Percentiles rank a stretch among this genome's conserved stretches.
Evolutionary conservation across 2,797 vertebrate species (phyloP).

Genomic region (Hyperoplus lanceolatus): DNA sequence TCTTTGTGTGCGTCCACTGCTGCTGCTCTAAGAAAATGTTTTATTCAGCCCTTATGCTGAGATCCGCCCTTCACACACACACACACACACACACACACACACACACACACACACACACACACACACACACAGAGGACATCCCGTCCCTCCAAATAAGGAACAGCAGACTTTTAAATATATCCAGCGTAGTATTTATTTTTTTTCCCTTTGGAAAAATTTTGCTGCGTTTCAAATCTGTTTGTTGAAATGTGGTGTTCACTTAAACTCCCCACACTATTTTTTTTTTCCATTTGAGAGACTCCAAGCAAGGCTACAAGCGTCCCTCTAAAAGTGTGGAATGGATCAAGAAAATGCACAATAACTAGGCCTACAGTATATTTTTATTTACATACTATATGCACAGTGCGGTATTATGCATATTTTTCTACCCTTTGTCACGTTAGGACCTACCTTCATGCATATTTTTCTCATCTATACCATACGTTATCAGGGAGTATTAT

Average conservation of each 20-base stretch:
- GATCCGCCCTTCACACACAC: conserved; percentile 46
- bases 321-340: background rate
- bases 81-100: background rate
- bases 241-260: conserved; percentile 23
- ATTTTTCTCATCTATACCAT: background rate
- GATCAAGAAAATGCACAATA: conserved; percentile 7
- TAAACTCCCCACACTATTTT: conserved; percentile 19
- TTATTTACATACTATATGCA: conserved; percentile 31
- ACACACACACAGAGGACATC: too few relatives aligned
- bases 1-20: conserved; percentile 19
- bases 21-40: conserved; percentile 40
- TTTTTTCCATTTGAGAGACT: conserved; percentile 40
- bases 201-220: background rate
- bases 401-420: background rate
- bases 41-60: conserved; percentile 14
- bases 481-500: background rate
- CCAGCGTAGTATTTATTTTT: background rate
- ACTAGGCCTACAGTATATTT: background rate
- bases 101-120: too few relatives aligned
- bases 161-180: conserved; percentile 1
- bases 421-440: background rate
- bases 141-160: background rate
- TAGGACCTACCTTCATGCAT: background rate
- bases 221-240: background rate
- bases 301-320: conserved; percentile 20